Evolutionary conservation across 2,113 vertebrate genomes (phyloP), one percentile per base, ranked within the genome.

Genomic region (Rhinoderma darwinii): DNA sequence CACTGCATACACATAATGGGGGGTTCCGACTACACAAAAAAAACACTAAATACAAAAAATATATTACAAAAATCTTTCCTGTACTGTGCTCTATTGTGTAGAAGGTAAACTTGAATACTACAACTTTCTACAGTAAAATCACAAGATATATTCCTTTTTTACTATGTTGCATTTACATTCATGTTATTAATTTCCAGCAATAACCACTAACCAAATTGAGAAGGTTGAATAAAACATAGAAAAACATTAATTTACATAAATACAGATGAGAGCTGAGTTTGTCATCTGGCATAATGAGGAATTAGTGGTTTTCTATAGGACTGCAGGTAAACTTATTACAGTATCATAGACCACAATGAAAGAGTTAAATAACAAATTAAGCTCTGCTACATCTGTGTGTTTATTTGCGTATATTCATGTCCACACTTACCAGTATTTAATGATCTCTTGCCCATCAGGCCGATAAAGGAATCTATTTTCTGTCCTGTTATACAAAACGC

Each of bases 381-480:
- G 66, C 66, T 70, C 66, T 70, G 66, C 66, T 70, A 18, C 66
- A 70, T 37, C 32, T 70, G 17, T 70, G 54, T 56, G 54, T 56
- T 56, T 68, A 68, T 25, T 35, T 35, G 30, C 7, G 32, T 37
- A 18, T 17, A 20, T 70, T 37, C 32, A 22, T 15, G 17, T 37
- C 17, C 30, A 41, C 93, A 93, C 94, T 83, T 92, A 98, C 97
- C 97, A 94, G 96, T 95, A 91, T 95, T 95, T 93, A 98, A 96
- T 93, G 96, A 92, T 90, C 96, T 94, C 94, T 96, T 98, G 80
- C 97, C 96, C 96, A 97, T 98, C 90, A 98, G 93, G 91, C 96
- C 96, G 91, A 97, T 94, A 93, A 97, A 98, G 88, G 94, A 95
- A 90, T 96, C 94, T 91, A 94, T 95, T 93, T 92, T 97, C 86